phyloP scores from a whole-genome alignment of 2,888 invertebrate genomes.

The Amiota mariae region DNA sequence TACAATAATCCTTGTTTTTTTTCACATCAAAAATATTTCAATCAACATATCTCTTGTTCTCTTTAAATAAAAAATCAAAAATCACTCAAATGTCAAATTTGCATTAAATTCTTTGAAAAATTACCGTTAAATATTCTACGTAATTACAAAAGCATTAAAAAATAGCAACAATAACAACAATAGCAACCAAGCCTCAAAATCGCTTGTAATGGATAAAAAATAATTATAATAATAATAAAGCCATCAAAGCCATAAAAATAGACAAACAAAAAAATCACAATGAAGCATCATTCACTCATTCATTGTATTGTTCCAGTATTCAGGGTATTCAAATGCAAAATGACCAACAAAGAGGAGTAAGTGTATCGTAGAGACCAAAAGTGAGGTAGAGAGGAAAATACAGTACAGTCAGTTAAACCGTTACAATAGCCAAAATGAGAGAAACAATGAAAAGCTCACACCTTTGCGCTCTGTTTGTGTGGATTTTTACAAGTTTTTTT shows the following conservation, averaged over 20 bases:
- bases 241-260: constrained; percentile 51
- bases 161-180: constrained; percentile 28
- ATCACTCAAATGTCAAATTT: constrained; percentile 61
- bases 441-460: constrained; percentile 7
- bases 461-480: not conserved
- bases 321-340: constrained; percentile 63
- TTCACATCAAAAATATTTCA: too few species aligned
- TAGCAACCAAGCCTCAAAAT: constrained; percentile 27
- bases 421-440: constrained; percentile 50
- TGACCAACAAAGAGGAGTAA: constrained; percentile 49
- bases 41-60: not conserved
- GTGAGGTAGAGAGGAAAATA: too few species aligned
- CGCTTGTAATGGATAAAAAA: constrained; percentile 25
- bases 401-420: constrained; percentile 43
- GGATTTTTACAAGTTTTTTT: not conserved
- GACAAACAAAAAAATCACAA: constrained; percentile 53
- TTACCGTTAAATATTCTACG: constrained; percentile 53
- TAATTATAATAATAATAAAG: constrained; percentile 32
- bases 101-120: constrained; percentile 59
- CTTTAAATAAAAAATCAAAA: constrained; percentile 44
- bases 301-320: constrained; percentile 33
- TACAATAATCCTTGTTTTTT: too few species aligned
- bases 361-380: not conserved
- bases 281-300: constrained; percentile 43
- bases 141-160: constrained; percentile 35